Base-by-base conservation (phyloP, 2,888 invertebrate genomes). In the Empis livida region DNA sequence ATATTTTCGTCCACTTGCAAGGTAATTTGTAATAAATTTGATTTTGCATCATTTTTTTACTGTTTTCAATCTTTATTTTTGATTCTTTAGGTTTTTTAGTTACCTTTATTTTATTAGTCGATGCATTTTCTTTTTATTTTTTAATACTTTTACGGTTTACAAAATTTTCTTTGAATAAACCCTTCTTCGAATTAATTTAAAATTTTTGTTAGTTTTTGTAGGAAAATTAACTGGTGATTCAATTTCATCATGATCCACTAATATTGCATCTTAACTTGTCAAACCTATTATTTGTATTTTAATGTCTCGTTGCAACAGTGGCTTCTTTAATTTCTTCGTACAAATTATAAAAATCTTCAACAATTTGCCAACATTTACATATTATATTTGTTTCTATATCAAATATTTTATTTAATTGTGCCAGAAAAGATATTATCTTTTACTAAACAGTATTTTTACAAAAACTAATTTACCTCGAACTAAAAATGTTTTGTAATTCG, bases 401-500 rank as follows among this genome's bases (percentile, higher is more conserved):
- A 10, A 20, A 37, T 30, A 27, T 27, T 8, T 27, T 27, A 40
- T 40, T 40, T 5, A 40, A 16, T 40, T 32, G 15, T 5, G 30
- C 17, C 17, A n/a, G 39, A 45, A 35, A 30, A 46, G 15, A 15
- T n/a, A n/a, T n/a, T n/a, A n/a, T n/a, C n/a, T 27, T 8, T 9
- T 27, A 8, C 9, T 27, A 27, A 9, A 8, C 9, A 5, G 3
- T 2, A 30, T 13, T 45, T 9, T 15, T 37, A 42, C 27, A 42
- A 27, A 32, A 15, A n/a, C n/a, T 1, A 42, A 2, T 32, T n/a
- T 56, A 66, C 68, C 60, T 65, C 60, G 49, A 68, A 68, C 65
- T 67, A 68, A 55, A 68, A 68, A 50, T 67, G 61, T 52, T 67
- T 64, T 32, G 56, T 55, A 20, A 65, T 55, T 3, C 48, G 47